Evolutionary conservation across 2,797 vertebrate genomes (phyloP).

Genomic region (Acrossocheilus fasciatus): DNA sequence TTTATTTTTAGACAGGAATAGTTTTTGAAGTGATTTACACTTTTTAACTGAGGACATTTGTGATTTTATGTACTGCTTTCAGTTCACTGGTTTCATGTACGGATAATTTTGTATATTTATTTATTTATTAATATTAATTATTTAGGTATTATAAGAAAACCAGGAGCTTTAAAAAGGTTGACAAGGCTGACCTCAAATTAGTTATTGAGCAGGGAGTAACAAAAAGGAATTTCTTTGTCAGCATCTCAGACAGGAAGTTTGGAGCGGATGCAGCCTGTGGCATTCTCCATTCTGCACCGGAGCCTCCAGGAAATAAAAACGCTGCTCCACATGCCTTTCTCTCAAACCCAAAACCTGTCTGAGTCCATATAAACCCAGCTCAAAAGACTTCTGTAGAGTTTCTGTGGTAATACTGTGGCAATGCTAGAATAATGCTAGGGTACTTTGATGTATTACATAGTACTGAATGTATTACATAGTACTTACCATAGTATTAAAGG

Average conservation of each 20-base stretch:
- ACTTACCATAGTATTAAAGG: neutral
- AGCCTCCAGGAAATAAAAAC: slow-evolving; percentile 35
- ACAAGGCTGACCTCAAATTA: slow-evolving; percentile 12
- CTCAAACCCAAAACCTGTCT: neutral
- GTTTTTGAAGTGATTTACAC: neutral
- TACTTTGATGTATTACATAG: neutral
- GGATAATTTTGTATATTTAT: neutral
- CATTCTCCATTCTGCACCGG: slow-evolving; percentile 26
- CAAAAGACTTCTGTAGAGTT: neutral
- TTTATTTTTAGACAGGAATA: neutral
- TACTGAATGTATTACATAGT: neutral
- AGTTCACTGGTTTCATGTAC: neutral
- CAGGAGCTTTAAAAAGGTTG: neutral
- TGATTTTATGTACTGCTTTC: neutral
- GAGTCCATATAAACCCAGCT: neutral
- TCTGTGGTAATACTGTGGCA: neutral
- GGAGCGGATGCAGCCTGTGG: slow-evolving; percentile 47
- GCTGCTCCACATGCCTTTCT: slow-evolving; percentile 9
- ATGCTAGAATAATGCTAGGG: neutral
- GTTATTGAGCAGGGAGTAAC: slow-evolving; percentile 17
- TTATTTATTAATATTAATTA: neutral
- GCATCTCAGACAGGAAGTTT: slow-evolving; percentile 51
- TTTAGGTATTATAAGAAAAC: neutral
- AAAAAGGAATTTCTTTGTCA: slow-evolving; percentile 53
- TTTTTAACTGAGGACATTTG: neutral